A percentile compares a stretch with the other conserved stretches of the same genome.
Evolutionary conservation across 2,888 invertebrate genomes (phyloP).

Genomic region (Escarpia spicata): DNA sequence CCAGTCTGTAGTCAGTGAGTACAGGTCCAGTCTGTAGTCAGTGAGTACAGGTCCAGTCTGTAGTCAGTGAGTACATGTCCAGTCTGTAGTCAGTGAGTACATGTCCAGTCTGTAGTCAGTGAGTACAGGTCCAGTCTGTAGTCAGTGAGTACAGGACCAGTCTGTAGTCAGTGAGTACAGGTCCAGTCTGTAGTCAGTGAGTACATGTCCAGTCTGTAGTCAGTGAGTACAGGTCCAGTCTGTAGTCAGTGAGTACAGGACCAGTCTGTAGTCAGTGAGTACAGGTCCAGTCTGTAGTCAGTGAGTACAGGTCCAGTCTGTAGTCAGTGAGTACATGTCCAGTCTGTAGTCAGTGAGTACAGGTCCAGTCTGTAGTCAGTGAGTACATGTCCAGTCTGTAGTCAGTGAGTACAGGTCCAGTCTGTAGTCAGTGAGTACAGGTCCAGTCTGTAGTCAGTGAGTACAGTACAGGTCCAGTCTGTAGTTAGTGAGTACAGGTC

Average conservation of each 20-base stretch:
- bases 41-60: no score
- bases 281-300: not conserved
- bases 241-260: no score
- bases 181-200: not conserved
- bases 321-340: not conserved
- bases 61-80: not conserved
- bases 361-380: no score
- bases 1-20: no score
- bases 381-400: not conserved
- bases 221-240: not conserved
- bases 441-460: not conserved
- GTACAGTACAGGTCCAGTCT: not conserved
- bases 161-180: not conserved
- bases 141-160: no score
- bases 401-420: no score
- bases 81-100: not conserved
- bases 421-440: not conserved
- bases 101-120: no score
- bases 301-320: no score
- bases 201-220: not conserved
- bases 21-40: not conserved
- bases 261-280: no score
- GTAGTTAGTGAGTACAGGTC: not conserved
- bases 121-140: not conserved
- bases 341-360: not conserved